Base-by-base conservation (phyloP, 2,888 invertebrate genomes). In the Apomyelois bistriatella region DNA sequence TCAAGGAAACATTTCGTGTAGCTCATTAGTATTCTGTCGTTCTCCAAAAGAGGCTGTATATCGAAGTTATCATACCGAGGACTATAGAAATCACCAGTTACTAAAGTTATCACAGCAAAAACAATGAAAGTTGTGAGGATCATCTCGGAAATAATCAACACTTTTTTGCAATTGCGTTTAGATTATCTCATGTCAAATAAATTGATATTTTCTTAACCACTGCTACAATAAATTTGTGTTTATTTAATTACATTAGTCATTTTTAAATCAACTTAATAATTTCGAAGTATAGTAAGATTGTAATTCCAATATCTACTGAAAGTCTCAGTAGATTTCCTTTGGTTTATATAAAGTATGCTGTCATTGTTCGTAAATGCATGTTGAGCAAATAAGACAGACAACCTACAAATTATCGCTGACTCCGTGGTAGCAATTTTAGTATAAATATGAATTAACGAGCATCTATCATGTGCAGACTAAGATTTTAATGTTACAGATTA, bases 1-100 rank as follows among this genome's bases (percentile, higher is more conserved):
- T 92, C 93, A 52, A 95, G 85, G 60, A 95, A 87, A 65, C 96
- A 96, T 56, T 93, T 93, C 4, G 94, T 89, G 66, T 95, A 95
- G 60, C 93, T 92, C 49, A 92, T 85, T 10, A 95, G 82, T 50
- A 95, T 87, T 56, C 95, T 91, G 41, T 94, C 93, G 70, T 93
- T 95, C 35, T 82, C 86, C 22, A 95, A 70, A 56, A 95, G 90
- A 48, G 93, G 92, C 60, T 95, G 93, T 53, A 95, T 74, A 72
- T 95, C 93, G 54, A 95, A 91, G 68, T 93, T 92, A 67, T 95
- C 95, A 62, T 94, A 95, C 64, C 92, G 93, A 9, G 92, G 89
- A 57, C 93, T 93, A 72, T 95, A 95, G 51, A 90, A 91, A 55
- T 88, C 88, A 1, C 79, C 78, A 17, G 62, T 53, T 6, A 70